Conservation (phyloP, 2,888 invertebrate genomes). For the Phaonia tiefii region DNA sequence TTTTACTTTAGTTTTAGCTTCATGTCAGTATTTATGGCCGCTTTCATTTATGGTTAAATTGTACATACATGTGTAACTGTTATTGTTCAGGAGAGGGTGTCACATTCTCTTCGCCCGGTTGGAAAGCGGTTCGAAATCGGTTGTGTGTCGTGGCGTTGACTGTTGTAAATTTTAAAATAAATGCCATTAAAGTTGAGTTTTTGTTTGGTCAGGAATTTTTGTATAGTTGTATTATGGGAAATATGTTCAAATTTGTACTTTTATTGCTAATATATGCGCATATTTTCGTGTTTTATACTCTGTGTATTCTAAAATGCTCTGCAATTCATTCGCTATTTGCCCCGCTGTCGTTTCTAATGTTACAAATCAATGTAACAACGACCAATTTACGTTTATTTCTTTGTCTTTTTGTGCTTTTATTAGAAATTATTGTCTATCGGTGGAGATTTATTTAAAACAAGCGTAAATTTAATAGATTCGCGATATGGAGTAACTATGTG, state of each 20-base stretch:
- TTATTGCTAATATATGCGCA: conserved; percentile 78
- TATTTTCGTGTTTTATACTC: conserved; percentile 69
- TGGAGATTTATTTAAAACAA: conserved; percentile 59
- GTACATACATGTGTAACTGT: neutral
- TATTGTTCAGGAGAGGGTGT: conserved; percentile 24
- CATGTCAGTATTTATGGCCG: conserved; percentile 56
- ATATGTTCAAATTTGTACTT: conserved; percentile 64
- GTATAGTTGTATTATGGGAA: conserved; percentile 47
- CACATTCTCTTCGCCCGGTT: conserved; percentile 10
- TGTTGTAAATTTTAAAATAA: conserved; percentile 67
- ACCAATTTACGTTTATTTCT: conserved; percentile 45
- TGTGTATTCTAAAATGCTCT: too few relatives aligned
- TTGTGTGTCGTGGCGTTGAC: conserved; percentile 12
- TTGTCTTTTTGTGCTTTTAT: conserved; percentile 30
- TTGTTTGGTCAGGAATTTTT: conserved; percentile 67
- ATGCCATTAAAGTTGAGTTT: conserved; percentile 66
- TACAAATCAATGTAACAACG: conserved; percentile 60
- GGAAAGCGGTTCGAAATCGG: conserved; percentile 44
- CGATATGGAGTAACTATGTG: too few relatives aligned
- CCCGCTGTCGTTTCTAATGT: conserved; percentile 12
- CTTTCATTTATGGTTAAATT: conserved; percentile 54
- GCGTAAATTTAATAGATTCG: conserved; percentile 5
- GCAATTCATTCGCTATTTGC: conserved; percentile 18
- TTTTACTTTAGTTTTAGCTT: conserved; percentile 46
- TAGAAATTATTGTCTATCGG: conserved; percentile 55